These are phyloP conservation scores for Erebia ligea DNA, from an alignment of 2,888 invertebrate species.

Conservation along the genomic window DNA sequence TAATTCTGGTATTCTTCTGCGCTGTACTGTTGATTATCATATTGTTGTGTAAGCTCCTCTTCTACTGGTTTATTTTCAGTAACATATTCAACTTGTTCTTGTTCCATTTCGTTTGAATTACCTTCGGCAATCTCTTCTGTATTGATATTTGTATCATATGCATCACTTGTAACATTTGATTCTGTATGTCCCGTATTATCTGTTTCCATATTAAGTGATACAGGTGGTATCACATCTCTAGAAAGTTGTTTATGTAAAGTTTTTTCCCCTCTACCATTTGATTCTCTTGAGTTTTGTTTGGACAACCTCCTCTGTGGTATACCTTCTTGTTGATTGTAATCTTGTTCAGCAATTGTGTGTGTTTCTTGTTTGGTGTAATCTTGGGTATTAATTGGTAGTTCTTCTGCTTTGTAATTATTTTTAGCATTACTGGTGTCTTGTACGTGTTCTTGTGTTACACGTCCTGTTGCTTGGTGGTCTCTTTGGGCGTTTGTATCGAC, in stretches of 20 bases:
- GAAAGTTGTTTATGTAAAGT: slow-evolving; percentile 23
- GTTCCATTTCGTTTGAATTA: slow-evolving; percentile 37
- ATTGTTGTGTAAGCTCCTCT: slow-evolving; percentile 27
- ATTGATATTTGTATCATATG: slow-evolving; percentile 35
- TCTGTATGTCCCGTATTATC: slow-evolving; percentile 32
- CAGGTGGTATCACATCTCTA: slow-evolving; percentile 21
- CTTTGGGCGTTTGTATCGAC: slow-evolving; percentile 51
- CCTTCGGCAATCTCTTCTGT: slow-evolving; percentile 33
- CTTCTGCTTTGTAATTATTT: slow-evolving; percentile 17
- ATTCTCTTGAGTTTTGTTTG: slow-evolving; percentile 42
- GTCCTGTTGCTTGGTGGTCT: slow-evolving; percentile 52
- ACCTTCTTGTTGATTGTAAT: not conserved
- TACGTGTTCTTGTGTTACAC: slow-evolving; percentile 52
- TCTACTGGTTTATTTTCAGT: slow-evolving; percentile 19
- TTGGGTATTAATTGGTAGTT: slow-evolving; percentile 7
- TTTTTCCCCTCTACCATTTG: slow-evolving; percentile 26
- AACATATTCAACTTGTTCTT: slow-evolving; percentile 34
- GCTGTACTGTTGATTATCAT: slow-evolving; percentile 27
- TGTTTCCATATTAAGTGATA: slow-evolving; percentile 21
- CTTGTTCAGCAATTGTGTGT: not conserved
- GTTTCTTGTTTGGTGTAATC: slow-evolving; percentile 12
- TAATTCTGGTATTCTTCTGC: slow-evolving; percentile 35
- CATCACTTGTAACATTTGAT: slow-evolving; percentile 26
- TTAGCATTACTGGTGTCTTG: slow-evolving; percentile 22
- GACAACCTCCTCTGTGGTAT: slow-evolving; percentile 25